Conservation (phyloP, 2,797 vertebrate species). For the Antrozous pallidus region DNA sequence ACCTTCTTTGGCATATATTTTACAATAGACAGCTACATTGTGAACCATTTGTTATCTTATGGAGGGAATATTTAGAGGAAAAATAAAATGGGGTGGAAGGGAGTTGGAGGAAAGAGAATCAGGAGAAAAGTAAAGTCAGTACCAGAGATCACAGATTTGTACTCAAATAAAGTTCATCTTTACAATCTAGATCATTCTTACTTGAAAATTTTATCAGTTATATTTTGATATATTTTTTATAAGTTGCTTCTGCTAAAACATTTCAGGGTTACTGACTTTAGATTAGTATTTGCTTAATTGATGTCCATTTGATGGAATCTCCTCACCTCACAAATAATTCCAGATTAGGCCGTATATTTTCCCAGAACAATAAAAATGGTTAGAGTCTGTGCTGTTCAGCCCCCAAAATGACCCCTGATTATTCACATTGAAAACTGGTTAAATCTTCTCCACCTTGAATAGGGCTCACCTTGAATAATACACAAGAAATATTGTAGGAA, state of each 20-base stretch:
- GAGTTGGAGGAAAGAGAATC: background rate
- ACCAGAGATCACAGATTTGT: background rate
- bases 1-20: background rate
- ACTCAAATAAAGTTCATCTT: background rate
- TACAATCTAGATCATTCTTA: background rate
- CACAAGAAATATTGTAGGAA: background rate
- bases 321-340: fast-evolving
- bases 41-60: background rate
- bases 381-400: background rate
- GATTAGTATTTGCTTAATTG: background rate
- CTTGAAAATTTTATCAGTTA: background rate
- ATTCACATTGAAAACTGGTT: background rate
- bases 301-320: background rate
- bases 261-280: background rate
- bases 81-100: background rate
- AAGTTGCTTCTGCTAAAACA: background rate
- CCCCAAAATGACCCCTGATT: background rate
- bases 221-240: background rate
- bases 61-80: background rate
- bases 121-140: background rate
- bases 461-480: background rate
- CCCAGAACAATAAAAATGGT: background rate
- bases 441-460: background rate
- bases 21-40: background rate
- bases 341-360: background rate